phyloP scores from a whole-genome alignment of 2,113 vertebrate genomes.

The Dicrurus megarhynchus region DNA sequence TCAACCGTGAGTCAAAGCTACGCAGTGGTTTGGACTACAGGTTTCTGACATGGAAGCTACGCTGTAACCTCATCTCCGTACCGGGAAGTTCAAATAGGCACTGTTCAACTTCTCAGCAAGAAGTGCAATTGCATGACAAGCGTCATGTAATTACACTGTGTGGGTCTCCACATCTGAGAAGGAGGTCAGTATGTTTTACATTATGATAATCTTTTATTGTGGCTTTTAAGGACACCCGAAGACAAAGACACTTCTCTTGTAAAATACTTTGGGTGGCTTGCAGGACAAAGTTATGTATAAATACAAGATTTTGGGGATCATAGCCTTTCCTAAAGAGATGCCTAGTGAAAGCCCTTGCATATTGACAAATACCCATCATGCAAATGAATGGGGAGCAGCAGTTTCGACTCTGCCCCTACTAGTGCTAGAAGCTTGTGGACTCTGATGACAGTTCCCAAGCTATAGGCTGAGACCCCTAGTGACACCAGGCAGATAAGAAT shows the following conservation, averaged over 20 bases:
- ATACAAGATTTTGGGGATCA: neutral
- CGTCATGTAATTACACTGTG: neutral
- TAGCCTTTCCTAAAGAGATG: neutral
- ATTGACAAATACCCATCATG: constrained; percentile 8
- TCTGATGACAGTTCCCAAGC: neutral
- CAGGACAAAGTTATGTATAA: neutral
- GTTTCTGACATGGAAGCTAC: neutral
- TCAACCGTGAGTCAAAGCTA: constrained; percentile 23
- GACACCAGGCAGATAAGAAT: neutral
- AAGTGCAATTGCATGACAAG: neutral
- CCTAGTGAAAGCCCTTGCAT: neutral
- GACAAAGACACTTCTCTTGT: neutral
- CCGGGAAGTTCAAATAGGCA: neutral
- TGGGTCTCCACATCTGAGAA: neutral
- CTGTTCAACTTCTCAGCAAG: neutral
- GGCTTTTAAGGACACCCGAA: neutral
- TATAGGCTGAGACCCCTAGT: neutral
- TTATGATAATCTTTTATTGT: neutral
- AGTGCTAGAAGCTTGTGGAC: neutral
- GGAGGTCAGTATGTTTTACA: neutral
- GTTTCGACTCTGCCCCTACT: neutral
- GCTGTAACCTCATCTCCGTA: neutral
- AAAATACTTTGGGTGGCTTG: neutral
- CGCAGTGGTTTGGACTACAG: neutral
- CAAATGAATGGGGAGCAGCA: neutral